Conservation (phyloP, 2,797 vertebrate genomes). For the Labeo calbasu region DNA sequence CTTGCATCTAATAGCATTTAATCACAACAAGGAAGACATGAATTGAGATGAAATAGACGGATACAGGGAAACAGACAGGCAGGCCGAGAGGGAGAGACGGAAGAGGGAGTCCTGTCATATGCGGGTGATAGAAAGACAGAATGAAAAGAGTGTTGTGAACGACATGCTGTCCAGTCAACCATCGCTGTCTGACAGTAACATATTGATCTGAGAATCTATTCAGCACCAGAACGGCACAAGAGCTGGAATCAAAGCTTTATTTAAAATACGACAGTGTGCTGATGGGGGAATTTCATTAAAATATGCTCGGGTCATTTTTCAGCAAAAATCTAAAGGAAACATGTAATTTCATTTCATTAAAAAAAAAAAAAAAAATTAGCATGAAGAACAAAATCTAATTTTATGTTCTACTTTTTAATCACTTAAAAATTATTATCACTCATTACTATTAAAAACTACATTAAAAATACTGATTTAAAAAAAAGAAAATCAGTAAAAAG, state of each 20-base stretch:
- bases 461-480: not conserved
- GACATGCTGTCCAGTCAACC: slow-evolving; percentile 50
- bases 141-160: slow-evolving; percentile 32
- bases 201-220: slow-evolving; percentile 63
- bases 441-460: not conserved
- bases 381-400: too few relatives aligned
- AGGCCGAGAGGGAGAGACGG: slow-evolving; percentile 11
- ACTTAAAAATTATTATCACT: not conserved
- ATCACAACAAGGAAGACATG: slow-evolving; percentile 38
- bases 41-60: slow-evolving; percentile 33
- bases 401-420: not conserved
- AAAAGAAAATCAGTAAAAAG: not conserved
- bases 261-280: not conserved
- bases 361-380: too few relatives aligned
- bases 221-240: slow-evolving; percentile 25
- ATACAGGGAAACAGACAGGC: slow-evolving; percentile 37
- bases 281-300: not conserved
- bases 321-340: not conserved
- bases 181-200: slow-evolving; percentile 50
- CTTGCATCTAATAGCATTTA: slow-evolving; percentile 44
- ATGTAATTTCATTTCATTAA: not conserved
- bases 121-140: slow-evolving; percentile 35
- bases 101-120: slow-evolving; percentile 46
- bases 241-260: slow-evolving; percentile 21
- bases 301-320: not conserved